Percentiles rank a stretch among this genome's conserved stretches.
These are phyloP conservation scores for Linepithema humile DNA, from an alignment of 1,140 invertebrate species.

Conservation along the genomic window DNA sequence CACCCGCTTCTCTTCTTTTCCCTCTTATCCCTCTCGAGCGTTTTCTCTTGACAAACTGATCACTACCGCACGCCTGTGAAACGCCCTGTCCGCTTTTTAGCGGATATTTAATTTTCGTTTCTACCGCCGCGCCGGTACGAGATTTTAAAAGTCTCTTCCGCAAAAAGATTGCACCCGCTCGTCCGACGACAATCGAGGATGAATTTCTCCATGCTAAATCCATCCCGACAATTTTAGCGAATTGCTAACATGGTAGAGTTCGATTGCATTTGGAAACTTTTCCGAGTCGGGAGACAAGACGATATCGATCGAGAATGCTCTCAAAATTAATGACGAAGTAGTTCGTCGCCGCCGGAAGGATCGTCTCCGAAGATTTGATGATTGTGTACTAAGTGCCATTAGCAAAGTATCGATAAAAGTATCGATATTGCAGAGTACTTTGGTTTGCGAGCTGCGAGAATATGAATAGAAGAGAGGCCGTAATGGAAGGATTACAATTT, in stretches of 20 bases:
- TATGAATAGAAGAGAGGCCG: not conserved
- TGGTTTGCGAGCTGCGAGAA: slow-evolving; percentile 15
- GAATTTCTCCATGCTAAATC: not conserved
- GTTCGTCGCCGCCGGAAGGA: not conserved
- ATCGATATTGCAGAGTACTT: slow-evolving; percentile 20
- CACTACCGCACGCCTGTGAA: slow-evolving; percentile 41
- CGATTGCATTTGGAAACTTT: slow-evolving; percentile 32
- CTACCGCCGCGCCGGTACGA: slow-evolving; percentile 15
- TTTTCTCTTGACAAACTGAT: slow-evolving; percentile 54
- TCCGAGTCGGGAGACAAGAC: not conserved
- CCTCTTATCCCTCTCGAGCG: not conserved
- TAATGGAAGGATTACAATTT: slow-evolving; percentile 1
- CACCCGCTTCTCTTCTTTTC: not conserved
- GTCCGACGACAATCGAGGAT: not conserved
- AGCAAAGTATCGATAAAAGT: slow-evolving; percentile 38
- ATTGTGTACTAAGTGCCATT: slow-evolving; percentile 34
- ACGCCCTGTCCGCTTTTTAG: slow-evolving; percentile 33
- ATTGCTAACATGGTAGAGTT: not conserved
- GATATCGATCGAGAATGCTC: slow-evolving; percentile 22
- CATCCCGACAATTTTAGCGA: slow-evolving; percentile 14
- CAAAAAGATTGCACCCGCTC: slow-evolving; percentile 22
- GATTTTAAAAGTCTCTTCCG: slow-evolving; percentile 39
- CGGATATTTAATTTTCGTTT: slow-evolving; percentile 56
- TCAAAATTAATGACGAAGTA: slow-evolving; percentile 46
- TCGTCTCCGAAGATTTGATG: slow-evolving; percentile 18